Conservation (phyloP, 2,797 vertebrate genomes). For the Acrossocheilus fasciatus region DNA sequence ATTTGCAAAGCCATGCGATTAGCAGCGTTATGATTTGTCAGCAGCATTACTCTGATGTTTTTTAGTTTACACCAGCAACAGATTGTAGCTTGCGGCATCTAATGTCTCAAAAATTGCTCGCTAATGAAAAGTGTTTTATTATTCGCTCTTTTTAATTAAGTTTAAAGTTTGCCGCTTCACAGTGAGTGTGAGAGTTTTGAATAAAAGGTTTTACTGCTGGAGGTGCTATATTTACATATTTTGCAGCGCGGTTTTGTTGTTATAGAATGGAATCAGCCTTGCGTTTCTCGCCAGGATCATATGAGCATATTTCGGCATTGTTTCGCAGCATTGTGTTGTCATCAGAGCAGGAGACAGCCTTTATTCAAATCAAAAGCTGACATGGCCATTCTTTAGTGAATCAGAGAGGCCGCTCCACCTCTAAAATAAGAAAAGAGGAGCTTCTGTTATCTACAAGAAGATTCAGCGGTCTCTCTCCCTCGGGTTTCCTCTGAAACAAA, state of each 20-base stretch:
- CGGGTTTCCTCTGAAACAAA: constrained; percentile 26
- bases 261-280: neutral
- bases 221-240: constrained; percentile 10
- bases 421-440: constrained; percentile 19
- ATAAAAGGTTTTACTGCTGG: neutral
- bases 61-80: neutral
- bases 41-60: neutral
- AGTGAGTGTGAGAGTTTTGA: neutral
- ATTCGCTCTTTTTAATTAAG: neutral
- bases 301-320: neutral
- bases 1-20: neutral
- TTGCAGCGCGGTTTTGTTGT: neutral
- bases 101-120: constrained; percentile 24
- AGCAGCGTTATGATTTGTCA: neutral
- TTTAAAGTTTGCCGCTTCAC: neutral
- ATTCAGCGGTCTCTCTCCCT: constrained; percentile 16
- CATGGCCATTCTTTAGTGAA: constrained; percentile 4
- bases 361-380: constrained; percentile 28
- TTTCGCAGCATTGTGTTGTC: neutral
- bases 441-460: constrained; percentile 2
- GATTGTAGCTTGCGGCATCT: neutral
- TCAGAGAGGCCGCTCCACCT: constrained; percentile 20
- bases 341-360: neutral
- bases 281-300: neutral
- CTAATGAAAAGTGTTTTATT: constrained; percentile 10